Conservation (phyloP, 2,797 vertebrate genomes). For the Dendrocincla fuliginosa region DNA sequence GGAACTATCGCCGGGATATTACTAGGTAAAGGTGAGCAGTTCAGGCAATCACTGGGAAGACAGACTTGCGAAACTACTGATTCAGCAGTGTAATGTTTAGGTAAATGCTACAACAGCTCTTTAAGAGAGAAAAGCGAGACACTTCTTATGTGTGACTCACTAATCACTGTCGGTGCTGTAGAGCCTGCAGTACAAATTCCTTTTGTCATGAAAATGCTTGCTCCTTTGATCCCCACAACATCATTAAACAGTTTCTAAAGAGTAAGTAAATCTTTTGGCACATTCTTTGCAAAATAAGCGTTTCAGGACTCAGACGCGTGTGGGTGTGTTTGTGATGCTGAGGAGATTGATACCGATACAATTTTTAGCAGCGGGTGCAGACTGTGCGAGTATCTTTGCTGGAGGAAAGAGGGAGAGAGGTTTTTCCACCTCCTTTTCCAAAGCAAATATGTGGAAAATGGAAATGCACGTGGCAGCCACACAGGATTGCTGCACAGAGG, state of each 20-base stretch:
- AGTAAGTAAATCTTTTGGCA: constrained; percentile 74
- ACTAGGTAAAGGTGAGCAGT: constrained; percentile 35
- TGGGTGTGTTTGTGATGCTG: constrained; percentile 66
- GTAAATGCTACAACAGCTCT: constrained; percentile 57
- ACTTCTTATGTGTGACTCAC: constrained; percentile 64
- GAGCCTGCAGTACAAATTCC: constrained; percentile 66
- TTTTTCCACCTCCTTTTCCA: constrained; percentile 15
- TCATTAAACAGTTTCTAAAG: constrained; percentile 69
- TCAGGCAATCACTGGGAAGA: background rate
- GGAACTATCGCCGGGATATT: background rate
- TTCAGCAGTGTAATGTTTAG: constrained; percentile 56
- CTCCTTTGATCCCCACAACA: constrained; percentile 72
- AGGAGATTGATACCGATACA: constrained; percentile 60
- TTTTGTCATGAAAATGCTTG: constrained; percentile 74
- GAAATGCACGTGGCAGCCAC: background rate
- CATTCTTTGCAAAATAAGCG: constrained; percentile 55
- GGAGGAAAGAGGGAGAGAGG: background rate
- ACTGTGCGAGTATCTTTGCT: background rate
- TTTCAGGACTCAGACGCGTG: constrained; percentile 49
- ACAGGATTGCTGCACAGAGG: background rate
- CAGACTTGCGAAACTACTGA: background rate
- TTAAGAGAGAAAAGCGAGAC: constrained; percentile 56
- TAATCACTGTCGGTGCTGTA: constrained; percentile 70
- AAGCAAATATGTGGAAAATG: background rate
- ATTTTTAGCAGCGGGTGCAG: constrained; percentile 59